These are phyloP conservation scores for Dasyornis broadbenti DNA, from an alignment of 2,113 vertebrate species.

Conservation along the genomic window DNA sequence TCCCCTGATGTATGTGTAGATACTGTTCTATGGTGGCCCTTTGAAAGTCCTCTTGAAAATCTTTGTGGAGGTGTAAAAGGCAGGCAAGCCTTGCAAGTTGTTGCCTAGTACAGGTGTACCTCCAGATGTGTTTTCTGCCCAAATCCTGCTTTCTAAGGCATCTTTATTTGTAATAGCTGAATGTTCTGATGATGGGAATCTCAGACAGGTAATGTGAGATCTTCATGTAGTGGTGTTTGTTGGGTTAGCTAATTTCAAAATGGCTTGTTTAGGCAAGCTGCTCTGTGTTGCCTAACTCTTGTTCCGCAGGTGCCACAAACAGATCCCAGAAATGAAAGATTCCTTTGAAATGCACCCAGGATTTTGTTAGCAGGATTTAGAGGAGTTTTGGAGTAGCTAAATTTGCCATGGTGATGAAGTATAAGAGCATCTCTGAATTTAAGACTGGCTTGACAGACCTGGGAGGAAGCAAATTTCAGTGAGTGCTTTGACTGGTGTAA, in stretches of 20 bases:
- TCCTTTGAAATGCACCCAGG: neutral
- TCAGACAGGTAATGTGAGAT: neutral
- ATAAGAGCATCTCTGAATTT: neutral
- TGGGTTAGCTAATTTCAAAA: neutral
- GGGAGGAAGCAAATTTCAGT: neutral
- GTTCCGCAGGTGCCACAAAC: neutral
- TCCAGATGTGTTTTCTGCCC: neutral
- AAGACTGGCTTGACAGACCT: neutral
- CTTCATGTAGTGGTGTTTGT: neutral
- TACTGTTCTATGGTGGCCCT: neutral
- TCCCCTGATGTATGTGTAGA: neutral
- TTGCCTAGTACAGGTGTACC: neutral
- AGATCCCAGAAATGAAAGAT: neutral
- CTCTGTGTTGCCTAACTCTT: neutral
- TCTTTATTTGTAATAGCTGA: neutral
- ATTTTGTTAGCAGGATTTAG: neutral
- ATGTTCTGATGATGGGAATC: neutral
- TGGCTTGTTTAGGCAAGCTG: neutral
- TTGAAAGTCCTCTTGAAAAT: neutral
- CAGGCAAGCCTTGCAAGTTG: neutral
- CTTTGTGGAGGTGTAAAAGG: neutral
- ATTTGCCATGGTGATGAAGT: neutral
- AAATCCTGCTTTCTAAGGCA: neutral
- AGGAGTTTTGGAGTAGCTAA: neutral
- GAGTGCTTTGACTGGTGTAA: neutral